Percentiles rank a stretch among this genome's conserved stretches.
Conservation (phyloP, 1,140 invertebrate genomes). For the Penaeus chinensis region DNA sequence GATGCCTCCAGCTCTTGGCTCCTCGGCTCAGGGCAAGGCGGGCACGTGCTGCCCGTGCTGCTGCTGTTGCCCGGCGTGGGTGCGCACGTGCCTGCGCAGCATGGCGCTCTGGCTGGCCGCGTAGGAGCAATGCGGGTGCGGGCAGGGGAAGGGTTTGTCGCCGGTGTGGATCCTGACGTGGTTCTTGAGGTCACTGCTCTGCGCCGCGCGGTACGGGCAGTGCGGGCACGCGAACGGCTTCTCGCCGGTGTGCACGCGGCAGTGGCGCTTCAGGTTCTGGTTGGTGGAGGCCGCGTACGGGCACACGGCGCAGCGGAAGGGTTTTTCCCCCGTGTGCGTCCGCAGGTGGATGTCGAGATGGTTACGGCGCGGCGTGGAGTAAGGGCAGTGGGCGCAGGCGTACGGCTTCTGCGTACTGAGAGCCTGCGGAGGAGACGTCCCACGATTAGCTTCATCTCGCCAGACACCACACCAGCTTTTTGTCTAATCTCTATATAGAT, state of each 20-base stretch:
- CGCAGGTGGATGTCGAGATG: constrained; percentile 43
- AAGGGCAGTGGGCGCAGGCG: constrained; percentile 2
- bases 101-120: constrained; percentile 84
- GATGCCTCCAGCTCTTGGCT: no score
- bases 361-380: constrained; percentile 20
- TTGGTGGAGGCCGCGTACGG: constrained; percentile 75
- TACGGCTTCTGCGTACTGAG: constrained; percentile 12
- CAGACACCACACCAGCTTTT: no score
- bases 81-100: constrained; percentile 97
- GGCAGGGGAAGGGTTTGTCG: constrained; percentile 81
- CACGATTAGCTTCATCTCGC: not conserved
- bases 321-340: constrained; percentile 47
- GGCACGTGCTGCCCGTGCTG: no score
- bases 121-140: constrained; percentile 95
- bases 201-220: constrained; percentile 31
- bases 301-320: constrained; percentile 27
- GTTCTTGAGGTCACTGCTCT: constrained; percentile 35
- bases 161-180: constrained; percentile 37
- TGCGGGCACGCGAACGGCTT: constrained; percentile 41
- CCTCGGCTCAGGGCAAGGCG: no score
- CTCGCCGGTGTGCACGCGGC: constrained; percentile 32
- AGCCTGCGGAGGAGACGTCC: constrained; percentile 1
- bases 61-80: constrained; percentile 93
- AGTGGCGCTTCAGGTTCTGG: constrained; percentile 82
- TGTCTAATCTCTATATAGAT: no score